Percentiles rank a stretch among this genome's conserved stretches.
Evolutionary conservation across 2,888 invertebrate genomes (phyloP).

Genomic region (Griposia aprilina): DNA sequence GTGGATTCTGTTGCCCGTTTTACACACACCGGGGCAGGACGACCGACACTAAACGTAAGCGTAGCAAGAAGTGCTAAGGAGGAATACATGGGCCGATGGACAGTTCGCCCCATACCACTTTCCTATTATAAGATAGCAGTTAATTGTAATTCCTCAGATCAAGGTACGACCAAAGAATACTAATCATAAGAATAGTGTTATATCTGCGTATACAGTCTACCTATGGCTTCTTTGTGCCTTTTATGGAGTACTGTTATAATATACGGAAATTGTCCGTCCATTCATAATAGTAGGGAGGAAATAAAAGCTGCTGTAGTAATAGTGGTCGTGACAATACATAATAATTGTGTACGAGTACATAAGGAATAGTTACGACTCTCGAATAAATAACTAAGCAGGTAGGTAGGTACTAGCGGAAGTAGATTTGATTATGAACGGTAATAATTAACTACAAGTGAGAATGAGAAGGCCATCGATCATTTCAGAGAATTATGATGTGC

Average conservation of each 20-base stretch:
- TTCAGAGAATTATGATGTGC: slow-evolving; percentile 39
- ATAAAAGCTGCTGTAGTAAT: slow-evolving; percentile 65
- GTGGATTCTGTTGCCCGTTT: slow-evolving; percentile 30
- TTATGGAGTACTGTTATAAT: slow-evolving; percentile 54
- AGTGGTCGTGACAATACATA: slow-evolving; percentile 51
- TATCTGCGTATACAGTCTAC: slow-evolving; percentile 13
- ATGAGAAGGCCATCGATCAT: slow-evolving; percentile 41
- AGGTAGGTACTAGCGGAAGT: slow-evolving; percentile 38
- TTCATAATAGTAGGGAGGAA: slow-evolving; percentile 69
- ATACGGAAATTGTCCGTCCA: slow-evolving; percentile 74
- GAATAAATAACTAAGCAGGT: slow-evolving; percentile 45
- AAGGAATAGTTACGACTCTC: slow-evolving; percentile 26
- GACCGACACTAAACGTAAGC: slow-evolving; percentile 34
- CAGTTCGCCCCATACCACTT: background rate
- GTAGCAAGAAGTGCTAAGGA: slow-evolving; percentile 4
- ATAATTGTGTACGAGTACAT: slow-evolving; percentile 37
- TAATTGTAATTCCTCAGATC: slow-evolving; percentile 54
- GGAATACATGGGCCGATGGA: slow-evolving; percentile 8
- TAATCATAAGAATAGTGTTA: slow-evolving; percentile 53
- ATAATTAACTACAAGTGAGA: slow-evolving; percentile 47
- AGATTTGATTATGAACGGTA: slow-evolving; percentile 39
- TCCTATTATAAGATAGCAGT: slow-evolving; percentile 6
- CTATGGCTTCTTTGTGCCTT: slow-evolving; percentile 57
- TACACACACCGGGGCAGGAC: slow-evolving; percentile 4
- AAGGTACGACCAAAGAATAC: slow-evolving; percentile 70